These are phyloP conservation scores for Hydropotes inermis DNA, from an alignment of 2,113 vertebrate species.

Conservation along the genomic window DNA sequence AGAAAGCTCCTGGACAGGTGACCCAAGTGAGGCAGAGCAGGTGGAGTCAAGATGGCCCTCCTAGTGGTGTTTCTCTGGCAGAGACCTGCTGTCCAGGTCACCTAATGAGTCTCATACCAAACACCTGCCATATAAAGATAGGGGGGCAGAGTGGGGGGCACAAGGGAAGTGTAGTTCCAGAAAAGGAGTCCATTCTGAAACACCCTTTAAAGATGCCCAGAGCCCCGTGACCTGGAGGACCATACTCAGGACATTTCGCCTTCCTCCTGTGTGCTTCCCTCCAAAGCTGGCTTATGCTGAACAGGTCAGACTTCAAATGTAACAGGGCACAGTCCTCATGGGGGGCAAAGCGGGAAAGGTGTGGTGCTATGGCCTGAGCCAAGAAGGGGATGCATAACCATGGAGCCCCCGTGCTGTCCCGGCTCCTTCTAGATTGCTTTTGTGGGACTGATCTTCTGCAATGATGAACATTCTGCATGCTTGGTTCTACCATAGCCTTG, in stretches of 20 bases:
- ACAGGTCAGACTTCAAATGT: not conserved
- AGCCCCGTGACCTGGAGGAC: not conserved
- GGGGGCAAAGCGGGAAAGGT: not conserved
- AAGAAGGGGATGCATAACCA: not conserved
- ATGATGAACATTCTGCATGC: not conserved
- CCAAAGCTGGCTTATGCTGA: not conserved
- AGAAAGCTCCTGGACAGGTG: not conserved
- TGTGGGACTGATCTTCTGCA: not conserved
- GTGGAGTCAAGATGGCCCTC: not conserved
- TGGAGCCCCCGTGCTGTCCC: not conserved
- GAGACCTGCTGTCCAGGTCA: not conserved
- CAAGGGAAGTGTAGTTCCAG: not conserved
- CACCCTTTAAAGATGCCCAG: not conserved
- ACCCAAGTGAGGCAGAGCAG: not conserved
- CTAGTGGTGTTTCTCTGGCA: not conserved
- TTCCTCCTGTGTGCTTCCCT: not conserved
- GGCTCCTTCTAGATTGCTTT: not conserved
- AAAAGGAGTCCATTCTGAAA: not conserved
- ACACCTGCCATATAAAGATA: not conserved
- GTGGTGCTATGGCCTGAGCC: accelerated
- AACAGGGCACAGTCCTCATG: not conserved
- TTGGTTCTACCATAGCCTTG: not conserved
- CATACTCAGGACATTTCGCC: not conserved
- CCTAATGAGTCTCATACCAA: not conserved
- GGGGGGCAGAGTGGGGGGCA: no score